These are phyloP conservation scores for Dolichallabes microphthalmus DNA, from an alignment of 2,113 vertebrate genomes.

Conservation along the genomic window DNA sequence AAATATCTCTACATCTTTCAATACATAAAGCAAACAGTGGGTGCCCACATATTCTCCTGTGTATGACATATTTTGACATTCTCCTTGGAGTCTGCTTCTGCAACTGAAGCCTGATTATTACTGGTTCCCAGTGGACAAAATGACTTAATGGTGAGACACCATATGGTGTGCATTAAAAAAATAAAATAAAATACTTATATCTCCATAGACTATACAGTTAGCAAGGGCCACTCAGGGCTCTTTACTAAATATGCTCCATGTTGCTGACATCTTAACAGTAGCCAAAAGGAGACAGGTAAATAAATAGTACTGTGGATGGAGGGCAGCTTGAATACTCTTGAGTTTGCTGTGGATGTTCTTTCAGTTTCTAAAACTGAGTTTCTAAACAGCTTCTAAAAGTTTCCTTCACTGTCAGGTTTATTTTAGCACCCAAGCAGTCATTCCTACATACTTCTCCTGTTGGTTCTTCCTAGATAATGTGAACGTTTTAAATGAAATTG, in stretches of 20 bases:
- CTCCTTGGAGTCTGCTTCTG: slow-evolving; percentile 41
- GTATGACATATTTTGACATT: slow-evolving; percentile 29
- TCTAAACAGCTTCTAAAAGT: neutral
- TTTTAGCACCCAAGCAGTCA: neutral
- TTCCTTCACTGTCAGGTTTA: slow-evolving; percentile 2
- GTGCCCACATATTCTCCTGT: neutral
- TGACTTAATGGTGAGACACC: slow-evolving; percentile 61
- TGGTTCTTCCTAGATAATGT: neutral
- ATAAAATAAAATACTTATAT: neutral
- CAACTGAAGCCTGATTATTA: slow-evolving; percentile 61
- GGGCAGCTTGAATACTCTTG: neutral
- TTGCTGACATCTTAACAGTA: slow-evolving; percentile 58
- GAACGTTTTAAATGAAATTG: neutral
- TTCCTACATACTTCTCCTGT: neutral
- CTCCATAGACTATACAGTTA: slow-evolving; percentile 53
- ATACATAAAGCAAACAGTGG: slow-evolving; percentile 5
- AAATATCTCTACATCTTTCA: slow-evolving; percentile 4
- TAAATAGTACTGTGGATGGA: neutral
- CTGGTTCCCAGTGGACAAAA: slow-evolving; percentile 59
- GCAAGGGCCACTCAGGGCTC: slow-evolving; percentile 57
- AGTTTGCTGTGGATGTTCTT: neutral
- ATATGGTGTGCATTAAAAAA: slow-evolving; percentile 65
- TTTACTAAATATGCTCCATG: slow-evolving; percentile 55
- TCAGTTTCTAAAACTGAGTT: neutral
- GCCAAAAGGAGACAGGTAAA: slow-evolving; percentile 6